phyloP scores from a whole-genome alignment of 2,888 invertebrate species.

The Dryadula phaetusa region DNA sequence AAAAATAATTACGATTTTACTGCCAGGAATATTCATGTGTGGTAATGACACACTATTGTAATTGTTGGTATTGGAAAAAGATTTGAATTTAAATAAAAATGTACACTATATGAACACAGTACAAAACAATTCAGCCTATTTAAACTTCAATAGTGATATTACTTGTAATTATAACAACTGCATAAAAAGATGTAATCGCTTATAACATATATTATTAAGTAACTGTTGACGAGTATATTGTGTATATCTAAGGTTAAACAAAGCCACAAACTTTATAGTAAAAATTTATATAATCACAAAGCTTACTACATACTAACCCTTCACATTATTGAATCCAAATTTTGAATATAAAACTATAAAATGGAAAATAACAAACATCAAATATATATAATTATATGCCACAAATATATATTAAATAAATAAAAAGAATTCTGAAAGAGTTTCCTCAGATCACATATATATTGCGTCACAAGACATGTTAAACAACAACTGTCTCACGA shows the following conservation, averaged over 20 bases:
- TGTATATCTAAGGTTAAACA: constrained; percentile 1
- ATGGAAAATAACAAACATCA: constrained; percentile 4
- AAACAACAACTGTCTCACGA: neutral
- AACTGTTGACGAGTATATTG: constrained; percentile 8
- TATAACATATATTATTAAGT: neutral
- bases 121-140: neutral
- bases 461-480: constrained; percentile 12
- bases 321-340: constrained; percentile 7
- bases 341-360: constrained; percentile 8
- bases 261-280: constrained; percentile 17
- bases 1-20: neutral
- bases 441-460: constrained; percentile 28
- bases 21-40: neutral
- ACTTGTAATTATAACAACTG: neutral
- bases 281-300: constrained; percentile 21
- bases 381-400: neutral
- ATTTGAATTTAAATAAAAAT: constrained; percentile 1
- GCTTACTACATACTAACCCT: constrained; percentile 16
- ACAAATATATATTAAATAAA: constrained; percentile 20
- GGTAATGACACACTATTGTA: neutral
- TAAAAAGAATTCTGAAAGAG: constrained; percentile 13
- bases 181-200: neutral
- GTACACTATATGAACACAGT: neutral
- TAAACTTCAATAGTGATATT: neutral
- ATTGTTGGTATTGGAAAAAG: constrained; percentile 22